These are phyloP conservation scores for Limnothrissa miodon DNA, from an alignment of 2,113 vertebrate species.

Conservation along the genomic window DNA sequence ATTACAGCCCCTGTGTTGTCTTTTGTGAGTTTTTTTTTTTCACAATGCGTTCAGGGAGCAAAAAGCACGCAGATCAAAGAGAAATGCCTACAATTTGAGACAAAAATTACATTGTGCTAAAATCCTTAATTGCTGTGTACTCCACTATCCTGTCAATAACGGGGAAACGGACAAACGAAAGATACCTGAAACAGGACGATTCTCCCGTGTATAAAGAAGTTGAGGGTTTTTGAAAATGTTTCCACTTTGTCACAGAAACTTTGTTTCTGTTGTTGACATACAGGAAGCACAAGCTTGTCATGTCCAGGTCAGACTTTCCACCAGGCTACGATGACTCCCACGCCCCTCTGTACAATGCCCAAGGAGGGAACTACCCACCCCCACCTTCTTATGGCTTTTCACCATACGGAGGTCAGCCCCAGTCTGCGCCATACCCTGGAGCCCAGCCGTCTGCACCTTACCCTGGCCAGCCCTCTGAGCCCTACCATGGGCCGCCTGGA, in stretches of 20 bases:
- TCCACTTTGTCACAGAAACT: background rate
- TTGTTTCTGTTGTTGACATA: background rate
- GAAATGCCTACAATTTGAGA: too few relatives aligned
- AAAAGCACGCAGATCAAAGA: too few relatives aligned
- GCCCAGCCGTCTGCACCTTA: constrained; percentile 55
- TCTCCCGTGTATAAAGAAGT: background rate
- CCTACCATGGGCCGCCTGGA: constrained; percentile 58
- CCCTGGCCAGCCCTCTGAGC: constrained; percentile 50
- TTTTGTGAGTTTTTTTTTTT: too few relatives aligned
- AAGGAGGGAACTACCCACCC: constrained; percentile 63
- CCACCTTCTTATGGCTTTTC: constrained; percentile 68
- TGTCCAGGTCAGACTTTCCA: constrained; percentile 83
- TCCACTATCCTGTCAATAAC: too few relatives aligned
- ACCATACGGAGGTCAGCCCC: constrained; percentile 57
- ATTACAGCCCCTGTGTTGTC: too few relatives aligned
- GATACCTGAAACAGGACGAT: background rate
- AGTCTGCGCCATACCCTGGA: constrained; percentile 63
- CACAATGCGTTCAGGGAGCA: too few relatives aligned
- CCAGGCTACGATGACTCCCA: constrained; percentile 77
- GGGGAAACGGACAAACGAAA: too few relatives aligned
- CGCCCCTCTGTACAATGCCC: constrained; percentile 68
- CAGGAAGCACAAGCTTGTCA: constrained; percentile 53
- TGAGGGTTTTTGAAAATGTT: too few relatives aligned
- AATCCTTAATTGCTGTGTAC: too few relatives aligned
- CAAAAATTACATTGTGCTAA: too few relatives aligned